Base-by-base conservation (phyloP, 92 coral and sea anemone species). In the Phenganax stokvisi region DNA sequence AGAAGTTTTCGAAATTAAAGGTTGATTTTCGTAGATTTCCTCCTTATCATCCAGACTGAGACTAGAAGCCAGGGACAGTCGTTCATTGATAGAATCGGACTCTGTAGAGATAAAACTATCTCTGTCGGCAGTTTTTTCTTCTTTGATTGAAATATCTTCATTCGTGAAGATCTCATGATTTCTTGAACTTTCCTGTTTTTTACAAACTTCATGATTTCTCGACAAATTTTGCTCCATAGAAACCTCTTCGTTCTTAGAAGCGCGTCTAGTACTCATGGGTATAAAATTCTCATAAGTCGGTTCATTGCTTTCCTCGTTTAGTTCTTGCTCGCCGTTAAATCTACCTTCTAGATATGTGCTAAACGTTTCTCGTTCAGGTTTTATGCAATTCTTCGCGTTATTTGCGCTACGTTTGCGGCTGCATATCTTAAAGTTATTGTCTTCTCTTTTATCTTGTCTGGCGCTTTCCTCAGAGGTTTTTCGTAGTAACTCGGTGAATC, bases 261-360 rank as follows among this genome's bases (percentile, higher is more conserved):
- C 0, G 47, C 5, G 3, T 37, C 47, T 37, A 37, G 3, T 37
- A 2, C 47, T 37, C 47, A 37, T 30, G 44, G n/a, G 16, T 12
- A 68, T 37, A 64, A 20, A 64, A 64, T 64, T 64, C 54, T 68
- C 73, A 68, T 68, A 68, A 0, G 73, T 37, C 54, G 53, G 73
- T 68, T 68, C 73, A 3, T 68, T 28, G 6, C 10, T 12, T 30
- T 68, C n/a, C 12, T 37, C 54, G 47, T 5, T 37, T 37, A 37
- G 2, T 37, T 37, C 47, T 37, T 37, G 47, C 10, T 29, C 73
- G 11, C 37, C 73, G 16, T 68, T 68, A 68, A 77, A 77, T 4
- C 81, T 70, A 10, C 58, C 81, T 77, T 62, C 81, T 0, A 77
- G 54, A 62, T 77, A 77, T 71, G 81, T 27, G 67, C 81, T 77